Percentiles rank a stretch among this genome's conserved stretches.
These are phyloP conservation scores for Cranoglanis bouderius DNA, from an alignment of 2,113 vertebrate species.

Conservation along the genomic window DNA sequence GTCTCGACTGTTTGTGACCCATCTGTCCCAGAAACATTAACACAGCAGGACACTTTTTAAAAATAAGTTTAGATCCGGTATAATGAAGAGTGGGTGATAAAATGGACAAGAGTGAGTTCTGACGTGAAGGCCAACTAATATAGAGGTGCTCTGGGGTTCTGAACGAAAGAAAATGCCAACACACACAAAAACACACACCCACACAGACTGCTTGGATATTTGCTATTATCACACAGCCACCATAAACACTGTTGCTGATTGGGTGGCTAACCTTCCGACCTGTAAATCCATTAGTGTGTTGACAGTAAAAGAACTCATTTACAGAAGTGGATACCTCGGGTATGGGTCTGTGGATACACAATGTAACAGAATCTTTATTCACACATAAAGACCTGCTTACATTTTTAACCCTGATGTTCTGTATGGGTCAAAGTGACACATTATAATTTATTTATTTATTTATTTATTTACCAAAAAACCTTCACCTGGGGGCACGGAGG, in stretches of 20 bases:
- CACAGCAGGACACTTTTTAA: not conserved
- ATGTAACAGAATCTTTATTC: not conserved
- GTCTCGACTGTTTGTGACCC: not conserved
- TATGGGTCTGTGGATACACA: not conserved
- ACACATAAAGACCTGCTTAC: not conserved
- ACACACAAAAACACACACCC: not conserved
- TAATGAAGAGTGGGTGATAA: constrained; percentile 3
- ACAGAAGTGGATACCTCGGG: constrained; percentile 7
- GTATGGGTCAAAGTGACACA: not conserved
- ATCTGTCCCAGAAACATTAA: not conserved
- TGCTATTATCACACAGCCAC: constrained; percentile 13
- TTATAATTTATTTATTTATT: not conserved
- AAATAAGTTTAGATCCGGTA: not conserved
- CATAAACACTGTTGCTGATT: constrained; percentile 4
- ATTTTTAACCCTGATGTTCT: constrained; percentile 4
- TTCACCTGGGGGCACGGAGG: no score
- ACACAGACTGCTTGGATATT: constrained; percentile 16
- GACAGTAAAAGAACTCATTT: constrained; percentile 38
- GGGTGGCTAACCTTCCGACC: constrained; percentile 25
- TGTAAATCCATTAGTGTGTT: constrained; percentile 44
- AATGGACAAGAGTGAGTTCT: not conserved
- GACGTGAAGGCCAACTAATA: not conserved
- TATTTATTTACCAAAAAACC: not conserved
- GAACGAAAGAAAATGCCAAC: not conserved
- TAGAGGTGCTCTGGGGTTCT: not conserved